phyloP scores from a whole-genome alignment of 2,888 invertebrate genomes.

The Polyploca ridens region DNA sequence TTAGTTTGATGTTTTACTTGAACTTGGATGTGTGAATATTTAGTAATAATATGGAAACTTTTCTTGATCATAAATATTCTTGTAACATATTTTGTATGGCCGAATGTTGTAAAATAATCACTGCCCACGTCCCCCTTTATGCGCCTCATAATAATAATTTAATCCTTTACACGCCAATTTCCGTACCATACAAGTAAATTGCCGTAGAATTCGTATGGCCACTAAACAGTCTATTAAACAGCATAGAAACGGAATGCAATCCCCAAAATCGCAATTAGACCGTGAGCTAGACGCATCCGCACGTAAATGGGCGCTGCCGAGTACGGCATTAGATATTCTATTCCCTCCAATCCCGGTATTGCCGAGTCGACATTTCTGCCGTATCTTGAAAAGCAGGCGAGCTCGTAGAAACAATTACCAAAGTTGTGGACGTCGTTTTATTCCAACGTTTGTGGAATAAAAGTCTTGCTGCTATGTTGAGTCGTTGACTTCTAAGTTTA shows the following conservation, averaged over 20 bases:
- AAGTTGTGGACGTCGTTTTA: constrained; percentile 38
- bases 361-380: constrained; percentile 38
- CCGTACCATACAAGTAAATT: neutral
- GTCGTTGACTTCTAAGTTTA: constrained; percentile 6
- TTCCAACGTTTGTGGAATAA: constrained; percentile 27
- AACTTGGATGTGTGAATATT: neutral
- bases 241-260: constrained; percentile 19
- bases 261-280: constrained; percentile 37
- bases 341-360: constrained; percentile 32
- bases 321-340: constrained; percentile 30
- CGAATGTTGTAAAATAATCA: neutral
- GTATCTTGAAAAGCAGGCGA: constrained; percentile 47
- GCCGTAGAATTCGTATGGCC: neutral
- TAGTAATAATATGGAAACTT: too few species aligned
- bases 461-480: constrained; percentile 5
- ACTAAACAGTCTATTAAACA: constrained; percentile 11
- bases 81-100: too few species aligned
- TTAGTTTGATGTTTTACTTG: neutral
- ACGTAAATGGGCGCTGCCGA: constrained; percentile 12
- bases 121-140: neutral
- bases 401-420: constrained; percentile 49
- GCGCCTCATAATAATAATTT: neutral
- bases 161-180: neutral
- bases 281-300: constrained; percentile 30
- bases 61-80: too few species aligned